Percentiles rank a stretch among this genome's conserved stretches.
These are phyloP conservation scores for Electrophaes corylata DNA, from an alignment of 2,888 invertebrate genomes.

Conservation along the genomic window DNA sequence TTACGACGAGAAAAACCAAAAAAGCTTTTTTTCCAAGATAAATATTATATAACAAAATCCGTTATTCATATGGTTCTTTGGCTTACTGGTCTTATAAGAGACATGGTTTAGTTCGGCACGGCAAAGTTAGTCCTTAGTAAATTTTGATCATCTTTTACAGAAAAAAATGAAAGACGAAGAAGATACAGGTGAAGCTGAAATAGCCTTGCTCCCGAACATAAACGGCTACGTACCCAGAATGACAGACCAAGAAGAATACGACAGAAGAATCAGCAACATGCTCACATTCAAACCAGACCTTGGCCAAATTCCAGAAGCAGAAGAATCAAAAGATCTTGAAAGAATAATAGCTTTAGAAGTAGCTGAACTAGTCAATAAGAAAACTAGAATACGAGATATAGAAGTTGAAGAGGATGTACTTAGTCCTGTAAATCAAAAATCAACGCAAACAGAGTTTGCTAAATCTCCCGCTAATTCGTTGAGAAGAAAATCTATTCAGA, in stretches of 20 bases:
- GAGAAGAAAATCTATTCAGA: slow-evolving; percentile 68
- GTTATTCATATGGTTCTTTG: too few species aligned
- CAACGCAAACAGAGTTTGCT: slow-evolving; percentile 60
- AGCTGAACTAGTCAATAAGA: slow-evolving; percentile 63
- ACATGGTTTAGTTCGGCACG: too few species aligned
- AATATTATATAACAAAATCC: too few species aligned
- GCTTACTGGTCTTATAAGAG: too few species aligned
- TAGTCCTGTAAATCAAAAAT: slow-evolving; percentile 47
- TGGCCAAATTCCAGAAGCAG: slow-evolving; percentile 54
- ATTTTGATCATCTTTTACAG: slow-evolving; percentile 42
- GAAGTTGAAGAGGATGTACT: slow-evolving; percentile 49
- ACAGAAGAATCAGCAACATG: slow-evolving; percentile 72
- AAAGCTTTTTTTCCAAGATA: too few species aligned
- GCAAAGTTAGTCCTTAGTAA: too few species aligned
- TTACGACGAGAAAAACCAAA: too few species aligned
- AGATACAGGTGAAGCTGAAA: slow-evolving; percentile 48
- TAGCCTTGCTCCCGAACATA: slow-evolving; percentile 54
- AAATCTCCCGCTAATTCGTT: slow-evolving; percentile 60
- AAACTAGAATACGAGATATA: slow-evolving; percentile 49
- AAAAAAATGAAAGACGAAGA: slow-evolving; percentile 69
- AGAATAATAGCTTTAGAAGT: slow-evolving; percentile 64
- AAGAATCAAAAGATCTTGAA: slow-evolving; percentile 56
- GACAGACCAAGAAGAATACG: slow-evolving; percentile 54
- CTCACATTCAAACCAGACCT: slow-evolving; percentile 67
- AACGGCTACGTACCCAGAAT: slow-evolving; percentile 58